A percentile compares a stretch with the other conserved stretches of the same genome.
phyloP scores from a whole-genome alignment of 2,888 invertebrate genomes.

The Euclidia mi region DNA sequence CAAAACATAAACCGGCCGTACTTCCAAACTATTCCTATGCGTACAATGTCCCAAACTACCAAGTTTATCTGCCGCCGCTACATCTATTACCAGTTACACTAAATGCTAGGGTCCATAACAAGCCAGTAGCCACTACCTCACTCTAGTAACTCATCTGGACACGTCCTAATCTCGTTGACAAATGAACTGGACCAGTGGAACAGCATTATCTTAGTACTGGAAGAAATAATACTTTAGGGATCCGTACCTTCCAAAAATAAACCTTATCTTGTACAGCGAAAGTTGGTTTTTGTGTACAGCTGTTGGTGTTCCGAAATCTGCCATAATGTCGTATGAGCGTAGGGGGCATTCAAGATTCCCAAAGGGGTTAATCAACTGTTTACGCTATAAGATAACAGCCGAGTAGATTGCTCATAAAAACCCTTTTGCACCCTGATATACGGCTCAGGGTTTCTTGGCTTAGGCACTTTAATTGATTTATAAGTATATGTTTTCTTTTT shows the following conservation, averaged over 20 bases:
- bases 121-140: slow-evolving; percentile 41
- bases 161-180: slow-evolving; percentile 63
- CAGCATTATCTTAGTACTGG: slow-evolving; percentile 59
- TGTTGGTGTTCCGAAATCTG: slow-evolving; percentile 29
- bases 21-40: slow-evolving; percentile 5
- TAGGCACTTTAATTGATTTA: slow-evolving; percentile 32
- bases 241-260: slow-evolving; percentile 13
- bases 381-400: slow-evolving; percentile 56
- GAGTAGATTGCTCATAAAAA: slow-evolving; percentile 57
- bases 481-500: slow-evolving; percentile 19
- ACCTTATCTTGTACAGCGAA: slow-evolving; percentile 18
- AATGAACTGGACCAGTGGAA: slow-evolving; percentile 61
- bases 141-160: slow-evolving; percentile 58
- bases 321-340: slow-evolving; percentile 55
- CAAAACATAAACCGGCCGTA: slow-evolving; percentile 11
- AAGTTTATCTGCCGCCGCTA: slow-evolving; percentile 33
- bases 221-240: slow-evolving; percentile 45
- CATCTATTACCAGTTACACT: slow-evolving; percentile 55
- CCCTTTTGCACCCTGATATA: slow-evolving; percentile 46
- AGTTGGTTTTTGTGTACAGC: slow-evolving; percentile 18
- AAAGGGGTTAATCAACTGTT: slow-evolving; percentile 58
- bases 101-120: slow-evolving; percentile 51
- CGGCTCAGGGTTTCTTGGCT: slow-evolving; percentile 15
- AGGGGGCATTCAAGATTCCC: slow-evolving; percentile 53
- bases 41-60: slow-evolving; percentile 12